Conservation (phyloP, 2,797 vertebrate species). For the Stomatorhinus walkeri region DNA sequence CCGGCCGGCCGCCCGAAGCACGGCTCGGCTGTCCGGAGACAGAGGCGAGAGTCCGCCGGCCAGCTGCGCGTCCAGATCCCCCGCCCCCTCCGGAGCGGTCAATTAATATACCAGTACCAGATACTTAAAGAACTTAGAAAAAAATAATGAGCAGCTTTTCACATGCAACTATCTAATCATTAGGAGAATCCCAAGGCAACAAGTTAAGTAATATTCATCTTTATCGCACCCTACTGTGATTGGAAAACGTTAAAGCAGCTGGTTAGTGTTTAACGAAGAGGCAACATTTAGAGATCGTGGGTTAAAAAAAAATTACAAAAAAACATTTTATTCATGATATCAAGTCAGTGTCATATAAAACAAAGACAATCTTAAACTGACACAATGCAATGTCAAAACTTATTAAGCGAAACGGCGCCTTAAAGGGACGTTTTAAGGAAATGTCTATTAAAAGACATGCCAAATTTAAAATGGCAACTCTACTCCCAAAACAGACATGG, state of each 20-base stretch:
- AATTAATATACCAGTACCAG: background rate
- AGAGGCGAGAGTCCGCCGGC: background rate
- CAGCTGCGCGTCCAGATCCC: background rate
- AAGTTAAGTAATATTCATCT: background rate
- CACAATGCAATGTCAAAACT: background rate
- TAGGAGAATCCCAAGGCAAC: background rate
- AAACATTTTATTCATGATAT: background rate
- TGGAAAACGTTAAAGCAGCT: background rate
- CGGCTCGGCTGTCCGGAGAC: background rate
- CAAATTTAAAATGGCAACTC: conserved; percentile 45
- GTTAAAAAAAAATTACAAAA: background rate
- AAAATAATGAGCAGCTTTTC: background rate
- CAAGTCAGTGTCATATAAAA: conserved; percentile 2
- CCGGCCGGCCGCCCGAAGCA: background rate
- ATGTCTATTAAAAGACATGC: conserved; percentile 26
- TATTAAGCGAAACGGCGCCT: background rate
- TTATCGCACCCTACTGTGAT: background rate
- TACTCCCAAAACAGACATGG: conserved; percentile 49
- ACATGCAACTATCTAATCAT: background rate
- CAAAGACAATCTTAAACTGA: background rate
- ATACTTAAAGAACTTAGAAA: background rate
- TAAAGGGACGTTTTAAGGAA: conserved; percentile 12
- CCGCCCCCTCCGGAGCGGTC: background rate
- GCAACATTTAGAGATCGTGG: background rate
- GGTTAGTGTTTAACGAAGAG: background rate